These are phyloP conservation scores for Rhysida immarginata DNA, from an alignment of 1,140 invertebrate species.

Conservation along the genomic window DNA sequence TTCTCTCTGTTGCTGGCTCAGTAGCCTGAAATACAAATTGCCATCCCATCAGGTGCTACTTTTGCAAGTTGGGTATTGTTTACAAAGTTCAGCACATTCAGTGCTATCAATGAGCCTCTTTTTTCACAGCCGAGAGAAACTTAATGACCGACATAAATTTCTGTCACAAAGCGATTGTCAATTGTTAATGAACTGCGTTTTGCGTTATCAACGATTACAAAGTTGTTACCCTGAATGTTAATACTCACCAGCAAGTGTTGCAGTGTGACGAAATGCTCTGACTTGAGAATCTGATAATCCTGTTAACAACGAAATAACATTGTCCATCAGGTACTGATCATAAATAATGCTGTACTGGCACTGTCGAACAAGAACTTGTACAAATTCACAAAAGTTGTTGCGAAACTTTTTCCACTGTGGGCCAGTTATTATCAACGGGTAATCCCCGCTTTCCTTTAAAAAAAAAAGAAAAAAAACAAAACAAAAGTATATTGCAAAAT, in stretches of 20 bases:
- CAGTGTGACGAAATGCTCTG: slow-evolving; percentile 93
- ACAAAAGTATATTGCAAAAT: not conserved
- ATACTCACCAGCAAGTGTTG: slow-evolving; percentile 74
- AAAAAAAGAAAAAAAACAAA: slow-evolving; percentile 4
- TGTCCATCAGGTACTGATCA: slow-evolving; percentile 98
- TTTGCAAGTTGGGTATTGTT: too few relatives aligned
- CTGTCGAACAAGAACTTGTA: slow-evolving; percentile 88
- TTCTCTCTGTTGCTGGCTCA: too few relatives aligned
- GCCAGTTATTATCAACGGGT: slow-evolving; percentile 92
- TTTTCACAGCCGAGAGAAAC: too few relatives aligned
- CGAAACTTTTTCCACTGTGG: slow-evolving; percentile 96
- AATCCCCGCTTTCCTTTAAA: slow-evolving; percentile 87
- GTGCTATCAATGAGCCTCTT: too few relatives aligned
- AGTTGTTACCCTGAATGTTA: too few relatives aligned
- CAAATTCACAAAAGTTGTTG: slow-evolving; percentile 92
- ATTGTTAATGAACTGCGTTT: too few relatives aligned
- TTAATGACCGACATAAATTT: too few relatives aligned
- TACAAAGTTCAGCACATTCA: too few relatives aligned
- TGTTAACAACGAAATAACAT: slow-evolving; percentile 90
- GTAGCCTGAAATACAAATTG: too few relatives aligned
- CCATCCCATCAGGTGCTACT: too few relatives aligned
- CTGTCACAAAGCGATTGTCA: too few relatives aligned
- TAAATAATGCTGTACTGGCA: slow-evolving; percentile 99
- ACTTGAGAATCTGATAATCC: slow-evolving; percentile 97
- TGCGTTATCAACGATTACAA: too few relatives aligned